Evolutionary conservation across 2,797 vertebrate genomes (phyloP).

Genomic region (Pogoniulus pusillus): DNA sequence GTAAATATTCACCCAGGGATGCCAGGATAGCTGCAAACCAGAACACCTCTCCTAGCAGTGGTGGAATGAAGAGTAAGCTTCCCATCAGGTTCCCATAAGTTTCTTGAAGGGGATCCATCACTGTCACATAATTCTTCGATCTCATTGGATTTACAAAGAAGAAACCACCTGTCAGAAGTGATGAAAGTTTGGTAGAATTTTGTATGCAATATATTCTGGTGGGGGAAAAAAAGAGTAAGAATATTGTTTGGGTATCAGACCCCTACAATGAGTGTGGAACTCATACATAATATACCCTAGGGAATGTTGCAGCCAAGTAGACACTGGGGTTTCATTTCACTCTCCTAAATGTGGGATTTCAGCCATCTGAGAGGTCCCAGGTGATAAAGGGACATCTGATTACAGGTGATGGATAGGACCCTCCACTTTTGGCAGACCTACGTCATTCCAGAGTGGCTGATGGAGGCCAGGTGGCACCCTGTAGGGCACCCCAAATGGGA

Average conservation of each 20-base stretch:
- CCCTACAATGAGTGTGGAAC: background rate
- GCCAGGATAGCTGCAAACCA: constrained; percentile 80
- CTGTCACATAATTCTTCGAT: constrained; percentile 82
- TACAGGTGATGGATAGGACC: background rate
- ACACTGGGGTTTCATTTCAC: accelerated
- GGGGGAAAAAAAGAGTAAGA: background rate
- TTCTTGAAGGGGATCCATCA: constrained; percentile 86
- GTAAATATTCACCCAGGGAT: constrained; percentile 72
- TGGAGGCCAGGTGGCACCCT: background rate
- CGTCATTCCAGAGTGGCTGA: background rate
- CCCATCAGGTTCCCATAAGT: constrained; percentile 76
- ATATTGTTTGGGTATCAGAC: background rate
- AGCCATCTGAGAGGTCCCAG: background rate
- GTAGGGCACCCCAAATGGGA: background rate
- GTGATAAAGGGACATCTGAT: background rate
- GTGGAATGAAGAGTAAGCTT: constrained; percentile 73
- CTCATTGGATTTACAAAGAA: constrained; percentile 87
- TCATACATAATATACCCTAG: accelerated
- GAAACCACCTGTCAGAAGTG: constrained; percentile 75
- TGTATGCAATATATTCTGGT: background rate
- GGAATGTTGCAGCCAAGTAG: background rate
- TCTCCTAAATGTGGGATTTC: background rate
- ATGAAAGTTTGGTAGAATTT: background rate
- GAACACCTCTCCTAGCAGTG: constrained; percentile 75
- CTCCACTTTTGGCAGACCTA: background rate